Evolutionary conservation across 2,797 vertebrate species (phyloP).

Genomic region (Scleropages formosus): DNA sequence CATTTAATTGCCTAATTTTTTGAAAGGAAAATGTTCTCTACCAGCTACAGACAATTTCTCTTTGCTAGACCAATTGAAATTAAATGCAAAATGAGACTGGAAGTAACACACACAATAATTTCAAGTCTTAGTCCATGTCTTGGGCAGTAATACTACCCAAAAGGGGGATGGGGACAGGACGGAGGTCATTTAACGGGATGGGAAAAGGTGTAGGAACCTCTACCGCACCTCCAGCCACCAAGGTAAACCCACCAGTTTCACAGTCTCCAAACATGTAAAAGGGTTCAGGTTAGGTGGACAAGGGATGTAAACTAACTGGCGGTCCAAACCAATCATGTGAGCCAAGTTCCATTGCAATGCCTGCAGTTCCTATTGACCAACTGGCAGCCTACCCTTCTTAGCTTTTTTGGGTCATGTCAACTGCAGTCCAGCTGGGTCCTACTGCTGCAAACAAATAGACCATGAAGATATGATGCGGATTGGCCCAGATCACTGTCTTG

Average conservation of each 20-base stretch:
- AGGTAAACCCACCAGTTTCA: conserved; percentile 41
- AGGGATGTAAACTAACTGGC: conserved; percentile 49
- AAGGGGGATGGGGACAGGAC: conserved; percentile 30
- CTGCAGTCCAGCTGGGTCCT: no score
- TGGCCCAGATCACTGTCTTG: no score
- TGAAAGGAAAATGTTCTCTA: conserved; percentile 54
- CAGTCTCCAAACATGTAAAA: conserved; percentile 36
- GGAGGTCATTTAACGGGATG: not conserved
- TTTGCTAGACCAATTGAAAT: conserved; percentile 53
- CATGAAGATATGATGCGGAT: no score
- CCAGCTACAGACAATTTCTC: conserved; percentile 56
- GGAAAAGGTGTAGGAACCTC: conserved; percentile 16
- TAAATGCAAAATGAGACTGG: conserved; percentile 53
- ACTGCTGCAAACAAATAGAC: no score
- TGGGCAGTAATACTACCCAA: conserved; percentile 38
- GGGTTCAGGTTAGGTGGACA: conserved; percentile 22
- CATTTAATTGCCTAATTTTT: conserved; percentile 65
- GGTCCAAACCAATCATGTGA: conserved; percentile 42
- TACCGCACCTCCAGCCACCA: conserved; percentile 32
- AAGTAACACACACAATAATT: conserved; percentile 55
- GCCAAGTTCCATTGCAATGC: conserved; percentile 30
- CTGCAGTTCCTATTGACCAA: conserved; percentile 33
- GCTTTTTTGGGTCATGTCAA: no score
- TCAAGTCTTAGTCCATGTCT: conserved; percentile 48
- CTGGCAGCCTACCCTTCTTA: not conserved